phyloP scores from a whole-genome alignment of 2,888 invertebrate species.

The Netelia virgata region DNA sequence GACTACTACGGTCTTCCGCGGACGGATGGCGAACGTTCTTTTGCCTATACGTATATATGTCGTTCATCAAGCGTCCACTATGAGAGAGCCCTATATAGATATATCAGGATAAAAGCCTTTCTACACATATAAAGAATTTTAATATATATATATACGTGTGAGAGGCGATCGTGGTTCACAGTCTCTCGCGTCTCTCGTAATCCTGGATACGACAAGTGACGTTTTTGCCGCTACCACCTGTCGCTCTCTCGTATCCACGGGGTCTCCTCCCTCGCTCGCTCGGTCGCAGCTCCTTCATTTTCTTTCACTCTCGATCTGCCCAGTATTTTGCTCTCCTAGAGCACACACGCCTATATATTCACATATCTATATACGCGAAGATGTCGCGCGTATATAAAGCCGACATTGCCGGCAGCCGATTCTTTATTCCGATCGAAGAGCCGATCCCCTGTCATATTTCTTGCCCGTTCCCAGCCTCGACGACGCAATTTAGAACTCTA shows the following conservation, averaged over 20 bases:
- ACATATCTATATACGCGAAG: conserved; percentile 1
- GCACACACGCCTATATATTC: conserved; percentile 4
- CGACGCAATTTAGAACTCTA: conserved; percentile 78
- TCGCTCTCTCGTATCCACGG: conserved; percentile 70
- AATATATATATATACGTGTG: neutral
- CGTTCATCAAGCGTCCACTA: conserved; percentile 48
- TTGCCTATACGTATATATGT: conserved; percentile 8
- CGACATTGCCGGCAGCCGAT: conserved; percentile 70
- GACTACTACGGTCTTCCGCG: conserved; percentile 19
- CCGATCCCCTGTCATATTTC: conserved; percentile 81
- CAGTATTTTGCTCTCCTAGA: conserved; percentile 32
- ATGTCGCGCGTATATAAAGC: conserved; percentile 18
- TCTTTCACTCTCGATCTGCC: conserved; percentile 51
- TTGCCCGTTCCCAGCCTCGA: conserved; percentile 75
- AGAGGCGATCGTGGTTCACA: conserved; percentile 25
- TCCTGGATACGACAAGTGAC: conserved; percentile 74
- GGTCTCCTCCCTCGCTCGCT: conserved; percentile 68
- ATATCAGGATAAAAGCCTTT: conserved; percentile 1
- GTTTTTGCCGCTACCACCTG: conserved; percentile 80
- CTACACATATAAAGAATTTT: neutral
- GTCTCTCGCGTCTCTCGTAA: conserved; percentile 69
- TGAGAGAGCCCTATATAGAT: neutral
- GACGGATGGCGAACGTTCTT: conserved; percentile 1
- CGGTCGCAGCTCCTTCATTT: conserved; percentile 51
- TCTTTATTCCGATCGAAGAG: conserved; percentile 78